Evolutionary conservation across 2,888 invertebrate genomes (phyloP), one percentile per base, ranked within the genome.

Genomic region (Anticlea derivata): DNA sequence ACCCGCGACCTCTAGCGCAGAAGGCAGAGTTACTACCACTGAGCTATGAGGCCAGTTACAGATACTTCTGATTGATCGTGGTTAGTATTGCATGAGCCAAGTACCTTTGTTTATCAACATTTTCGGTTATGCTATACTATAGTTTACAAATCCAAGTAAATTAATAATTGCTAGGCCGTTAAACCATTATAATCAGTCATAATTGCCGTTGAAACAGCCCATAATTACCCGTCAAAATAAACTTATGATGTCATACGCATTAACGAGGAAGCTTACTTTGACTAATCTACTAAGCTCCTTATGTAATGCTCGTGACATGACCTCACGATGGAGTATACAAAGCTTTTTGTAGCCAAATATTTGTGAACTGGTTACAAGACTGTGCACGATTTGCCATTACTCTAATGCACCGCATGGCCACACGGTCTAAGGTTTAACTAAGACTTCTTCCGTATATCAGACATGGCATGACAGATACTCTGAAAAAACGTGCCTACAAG

Each of bases 251-350:
- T 77, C 76, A 79, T 73, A 49, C 44, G 41, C 48, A 43, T 47
- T 48, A 56, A 76, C 52, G 67, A 80, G 82, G 81, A 80, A 83
- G 81, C 73, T 68, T 67, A 70, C 67, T 65, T 58, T 69, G 73
- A 72, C 68, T 70, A 66, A 75, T 68, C 62, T 68, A 69, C 75
- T 76, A 77, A 65, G 7, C 33, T 37, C 31, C 54, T 61, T 57
- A 61, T 44, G 43, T 50, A 55, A 47, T 24, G 31, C 37, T 66
- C 73, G 74, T 76, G 76, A 74, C 70, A 55, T 59, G 65, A 61
- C 63, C 67, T 70, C 76, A 76, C 71, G 74, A 44, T 46, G 39
- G 35, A 27, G 35, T 37, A 17, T 40, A 29, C 23, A 20, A n/a
- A 55, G 40, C 59, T 58, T 62, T 60, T 62, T 62, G 50, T 62